Evolutionary conservation across 1,140 invertebrate genomes (phyloP).

Genomic region (Delia radicum): DNA sequence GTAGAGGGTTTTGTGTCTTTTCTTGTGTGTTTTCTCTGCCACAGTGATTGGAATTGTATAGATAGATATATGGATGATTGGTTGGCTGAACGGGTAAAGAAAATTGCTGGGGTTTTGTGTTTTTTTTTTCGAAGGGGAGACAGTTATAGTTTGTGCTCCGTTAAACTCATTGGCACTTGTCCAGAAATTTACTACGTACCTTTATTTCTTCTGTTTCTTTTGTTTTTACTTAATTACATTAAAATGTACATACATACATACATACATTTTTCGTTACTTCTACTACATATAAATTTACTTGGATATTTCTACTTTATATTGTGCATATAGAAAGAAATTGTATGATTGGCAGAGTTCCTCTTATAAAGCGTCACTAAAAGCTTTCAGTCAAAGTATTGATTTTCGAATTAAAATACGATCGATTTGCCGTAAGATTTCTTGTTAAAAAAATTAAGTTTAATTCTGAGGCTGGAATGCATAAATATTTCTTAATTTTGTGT

Average conservation of each 20-base stretch:
- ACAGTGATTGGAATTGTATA: neutral
- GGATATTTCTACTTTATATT: neutral
- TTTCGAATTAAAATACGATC: too few relatives aligned
- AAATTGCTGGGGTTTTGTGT: too few relatives aligned
- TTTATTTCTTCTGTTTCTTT: neutral
- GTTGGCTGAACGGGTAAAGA: too few relatives aligned
- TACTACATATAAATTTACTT: neutral
- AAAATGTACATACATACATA: neutral
- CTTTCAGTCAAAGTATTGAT: too few relatives aligned
- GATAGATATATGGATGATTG: neutral
- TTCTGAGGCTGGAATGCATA: too few relatives aligned
- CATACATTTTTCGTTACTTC: neutral
- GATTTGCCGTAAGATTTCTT: too few relatives aligned
- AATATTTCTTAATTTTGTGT: too few relatives aligned
- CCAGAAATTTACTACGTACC: slow-evolving; percentile 11
- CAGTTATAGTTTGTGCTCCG: neutral
- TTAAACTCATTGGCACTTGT: slow-evolving; percentile 19
- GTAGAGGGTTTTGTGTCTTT: neutral
- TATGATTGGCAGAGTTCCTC: too few relatives aligned
- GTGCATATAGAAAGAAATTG: too few relatives aligned
- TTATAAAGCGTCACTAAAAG: too few relatives aligned
- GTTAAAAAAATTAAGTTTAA: too few relatives aligned
- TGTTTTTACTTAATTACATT: slow-evolving; percentile 9
- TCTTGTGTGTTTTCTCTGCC: neutral
- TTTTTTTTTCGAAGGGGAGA: neutral